phyloP scores from a whole-genome alignment of 2,888 invertebrate species.

The Athetis lepigone region DNA sequence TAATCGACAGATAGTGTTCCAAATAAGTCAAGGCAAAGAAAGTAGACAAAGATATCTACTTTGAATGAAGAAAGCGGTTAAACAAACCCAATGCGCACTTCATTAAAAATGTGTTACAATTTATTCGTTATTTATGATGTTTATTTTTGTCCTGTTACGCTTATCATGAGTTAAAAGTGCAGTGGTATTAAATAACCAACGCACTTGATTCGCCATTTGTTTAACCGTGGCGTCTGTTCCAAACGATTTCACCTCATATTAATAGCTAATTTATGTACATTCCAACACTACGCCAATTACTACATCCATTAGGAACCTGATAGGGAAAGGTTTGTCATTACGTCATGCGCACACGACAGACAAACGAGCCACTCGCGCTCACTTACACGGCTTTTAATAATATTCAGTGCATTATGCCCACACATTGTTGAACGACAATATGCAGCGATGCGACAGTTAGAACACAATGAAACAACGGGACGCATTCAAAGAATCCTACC shows the following conservation, averaged over 20 bases:
- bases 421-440: constrained; percentile 54
- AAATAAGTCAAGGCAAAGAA: not conserved
- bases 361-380: constrained; percentile 35
- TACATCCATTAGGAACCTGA: constrained; percentile 71
- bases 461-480: constrained; percentile 43
- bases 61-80: not conserved
- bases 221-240: constrained; percentile 7
- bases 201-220: constrained; percentile 12
- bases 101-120: not conserved
- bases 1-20: not conserved
- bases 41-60: not conserved
- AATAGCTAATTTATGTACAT: constrained; percentile 56
- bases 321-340: constrained; percentile 62
- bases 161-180: constrained; percentile 13
- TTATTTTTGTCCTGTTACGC: constrained; percentile 6
- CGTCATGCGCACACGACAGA: constrained; percentile 51
- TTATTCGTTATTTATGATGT: not conserved
- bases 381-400: constrained; percentile 42
- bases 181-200: constrained; percentile 22
- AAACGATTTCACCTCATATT: constrained; percentile 54
- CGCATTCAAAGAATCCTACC: constrained; percentile 26
- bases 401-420: constrained; percentile 46
- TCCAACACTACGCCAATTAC: constrained; percentile 61
- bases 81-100: not conserved
- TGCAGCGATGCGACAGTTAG: constrained; percentile 36